Evolutionary conservation across 1,140 invertebrate genomes (phyloP).

Genomic region (Brachionus koreanus): DNA sequence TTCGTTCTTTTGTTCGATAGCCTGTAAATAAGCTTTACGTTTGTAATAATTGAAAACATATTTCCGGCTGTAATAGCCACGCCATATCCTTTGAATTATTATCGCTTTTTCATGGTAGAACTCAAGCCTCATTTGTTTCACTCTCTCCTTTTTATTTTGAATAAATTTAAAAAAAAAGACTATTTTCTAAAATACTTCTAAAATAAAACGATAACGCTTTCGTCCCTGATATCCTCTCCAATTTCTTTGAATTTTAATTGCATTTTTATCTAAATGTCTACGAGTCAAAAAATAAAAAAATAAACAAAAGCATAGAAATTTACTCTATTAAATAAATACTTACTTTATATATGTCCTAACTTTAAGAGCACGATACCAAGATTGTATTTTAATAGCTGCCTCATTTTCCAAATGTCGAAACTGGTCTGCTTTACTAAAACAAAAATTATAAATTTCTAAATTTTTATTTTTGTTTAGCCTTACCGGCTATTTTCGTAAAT

Average conservation of each 20-base stretch:
- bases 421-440: slow-evolving; percentile 52
- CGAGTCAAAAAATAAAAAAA: slow-evolving; percentile 41
- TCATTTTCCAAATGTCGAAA: slow-evolving; percentile 50
- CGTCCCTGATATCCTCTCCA: slow-evolving; percentile 55
- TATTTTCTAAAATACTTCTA: slow-evolving; percentile 49
- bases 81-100: slow-evolving; percentile 58
- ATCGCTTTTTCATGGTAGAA: slow-evolving; percentile 42
- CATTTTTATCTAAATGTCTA: slow-evolving; percentile 53
- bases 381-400: slow-evolving; percentile 53
- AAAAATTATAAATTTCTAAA: not conserved
- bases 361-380: slow-evolving; percentile 53
- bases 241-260: slow-evolving; percentile 52
- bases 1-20: slow-evolving; percentile 56
- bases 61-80: slow-evolving; percentile 57
- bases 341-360: slow-evolving; percentile 53
- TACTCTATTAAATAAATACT: too few relatives aligned
- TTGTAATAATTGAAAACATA: slow-evolving; percentile 58
- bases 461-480: not conserved
- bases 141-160: not conserved
- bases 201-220: slow-evolving; percentile 50
- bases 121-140: not conserved
- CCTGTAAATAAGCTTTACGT: slow-evolving; percentile 56
- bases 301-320: too few relatives aligned
- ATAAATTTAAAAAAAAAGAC: not conserved
- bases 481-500: slow-evolving; percentile 34